phyloP scores from a whole-genome alignment of 2,113 vertebrate species.

The Oxyura jamaicensis region DNA sequence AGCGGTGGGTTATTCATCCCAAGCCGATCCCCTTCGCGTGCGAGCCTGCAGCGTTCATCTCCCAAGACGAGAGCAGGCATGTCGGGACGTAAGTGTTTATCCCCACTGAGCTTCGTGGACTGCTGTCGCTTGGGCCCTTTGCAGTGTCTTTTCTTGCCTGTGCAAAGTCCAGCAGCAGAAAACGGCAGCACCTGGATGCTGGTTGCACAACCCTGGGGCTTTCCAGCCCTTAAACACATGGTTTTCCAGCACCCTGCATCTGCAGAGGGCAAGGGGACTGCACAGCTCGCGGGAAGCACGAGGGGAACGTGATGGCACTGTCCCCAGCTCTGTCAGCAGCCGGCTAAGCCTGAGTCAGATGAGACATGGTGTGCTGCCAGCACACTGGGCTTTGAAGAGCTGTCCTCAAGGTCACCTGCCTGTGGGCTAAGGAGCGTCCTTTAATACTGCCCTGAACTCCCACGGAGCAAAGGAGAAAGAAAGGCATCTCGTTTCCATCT shows the following conservation, averaged over 20 bases:
- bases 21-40: not conserved
- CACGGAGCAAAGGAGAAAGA: not conserved
- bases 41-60: not conserved
- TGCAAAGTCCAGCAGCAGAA: not conserved
- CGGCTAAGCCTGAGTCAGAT: not conserved
- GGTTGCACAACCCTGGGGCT: not conserved
- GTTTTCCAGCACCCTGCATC: not conserved
- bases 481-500: not conserved
- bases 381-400: not conserved
- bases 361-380: not conserved
- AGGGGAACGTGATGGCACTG: not conserved
- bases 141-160: not conserved
- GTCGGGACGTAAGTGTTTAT: rapidly evolving
- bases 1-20: not conserved
- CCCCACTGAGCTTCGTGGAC: rapidly evolving
- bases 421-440: not conserved
- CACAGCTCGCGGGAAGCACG: rapidly evolving
- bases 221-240: not conserved
- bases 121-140: not conserved
- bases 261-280: not conserved
- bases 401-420: not conserved
- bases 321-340: not conserved
- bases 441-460: not conserved
- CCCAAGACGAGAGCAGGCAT: not conserved
- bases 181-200: not conserved